phyloP scores from a whole-genome alignment of 1,140 invertebrate genomes.

The Lysiphlebus fabarum region DNA sequence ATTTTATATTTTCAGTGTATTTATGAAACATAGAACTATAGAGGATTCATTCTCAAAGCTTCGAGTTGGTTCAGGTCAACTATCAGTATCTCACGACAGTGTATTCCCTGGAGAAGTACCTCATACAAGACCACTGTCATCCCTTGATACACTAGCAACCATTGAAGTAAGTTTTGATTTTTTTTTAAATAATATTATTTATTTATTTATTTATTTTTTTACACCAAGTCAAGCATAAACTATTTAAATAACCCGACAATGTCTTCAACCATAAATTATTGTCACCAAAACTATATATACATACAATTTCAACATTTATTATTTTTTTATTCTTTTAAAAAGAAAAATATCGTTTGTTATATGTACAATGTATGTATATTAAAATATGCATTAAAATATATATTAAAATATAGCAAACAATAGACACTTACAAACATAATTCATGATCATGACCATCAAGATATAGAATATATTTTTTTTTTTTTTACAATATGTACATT shows the following conservation, averaged over 20 bases:
- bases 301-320: too few relatives aligned
- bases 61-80: constrained; percentile 44
- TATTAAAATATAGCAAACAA: too few relatives aligned
- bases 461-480: too few relatives aligned
- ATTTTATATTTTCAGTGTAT: constrained; percentile 34
- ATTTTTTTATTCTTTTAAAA: too few relatives aligned
- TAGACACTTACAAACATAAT: too few relatives aligned
- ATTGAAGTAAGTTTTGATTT: constrained; percentile 43
- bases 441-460: too few relatives aligned
- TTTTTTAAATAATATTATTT: constrained; percentile 15
- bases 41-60: constrained; percentile 47
- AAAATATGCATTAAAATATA: too few relatives aligned
- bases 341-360: too few relatives aligned
- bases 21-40: constrained; percentile 35
- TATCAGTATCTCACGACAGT: constrained; percentile 75
- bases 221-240: background rate
- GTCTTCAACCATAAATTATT: constrained; percentile 3
- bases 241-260: background rate
- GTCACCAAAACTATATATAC: too few relatives aligned
- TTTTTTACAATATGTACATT: too few relatives aligned
- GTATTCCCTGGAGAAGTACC: constrained; percentile 66
- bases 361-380: too few relatives aligned
- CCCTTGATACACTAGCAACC: constrained; percentile 45
- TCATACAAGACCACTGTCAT: constrained; percentile 47
- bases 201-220: background rate